Evolutionary conservation across 2,113 vertebrate genomes (phyloP), one percentile per base, ranked within the genome.

Genomic region (Ifrita kowaldi): DNA sequence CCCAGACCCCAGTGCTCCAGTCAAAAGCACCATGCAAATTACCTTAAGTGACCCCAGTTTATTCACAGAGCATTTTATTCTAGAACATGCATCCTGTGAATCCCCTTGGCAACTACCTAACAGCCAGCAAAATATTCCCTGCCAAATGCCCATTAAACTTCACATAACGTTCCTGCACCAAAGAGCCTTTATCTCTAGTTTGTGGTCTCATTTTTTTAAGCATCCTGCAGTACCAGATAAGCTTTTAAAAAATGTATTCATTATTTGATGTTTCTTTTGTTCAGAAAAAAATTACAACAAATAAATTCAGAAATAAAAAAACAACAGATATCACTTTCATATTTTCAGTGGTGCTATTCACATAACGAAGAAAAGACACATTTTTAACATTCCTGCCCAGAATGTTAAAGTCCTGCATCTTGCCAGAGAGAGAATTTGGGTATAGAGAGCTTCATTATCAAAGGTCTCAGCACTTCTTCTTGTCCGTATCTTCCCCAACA

Each of bases 121-220:
- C 76, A 92, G 76, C 56, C 60, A 3, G 90, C 56, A 96, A 96
- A 97, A 93, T 90, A 93, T 92, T 92, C 83, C 68, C 76, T 89
- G 76, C 93, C 96, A 95, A 94, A 89, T 86, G 74, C 80, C 95
- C 83, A 95, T 97, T 96, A 96, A 96, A 96, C 93, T 96, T 97
- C 95, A 93, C 83, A 93, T 30, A 95, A 86, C 17, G 26, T 82
- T 92, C 56, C 44, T 53, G 60, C 52, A 93, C 90, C 92, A 96
- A 95, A 96, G 64, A 92, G 62, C 68, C 74, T 96, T 96, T 96
- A 92, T 96, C 83, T 92, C 44, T 89, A 86, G 65, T 87, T 90
- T 92, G 41, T 93, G 89, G 90, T 78, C 60, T 78, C 69, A 21
- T 55, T 95, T 95, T 91, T 95, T 90, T 63, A 88, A 93, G 93